Percentiles rank a stretch among this genome's conserved stretches.
Evolutionary conservation across 1,140 invertebrate species (phyloP).

Genomic region (Cyphomyrmex costatus): DNA sequence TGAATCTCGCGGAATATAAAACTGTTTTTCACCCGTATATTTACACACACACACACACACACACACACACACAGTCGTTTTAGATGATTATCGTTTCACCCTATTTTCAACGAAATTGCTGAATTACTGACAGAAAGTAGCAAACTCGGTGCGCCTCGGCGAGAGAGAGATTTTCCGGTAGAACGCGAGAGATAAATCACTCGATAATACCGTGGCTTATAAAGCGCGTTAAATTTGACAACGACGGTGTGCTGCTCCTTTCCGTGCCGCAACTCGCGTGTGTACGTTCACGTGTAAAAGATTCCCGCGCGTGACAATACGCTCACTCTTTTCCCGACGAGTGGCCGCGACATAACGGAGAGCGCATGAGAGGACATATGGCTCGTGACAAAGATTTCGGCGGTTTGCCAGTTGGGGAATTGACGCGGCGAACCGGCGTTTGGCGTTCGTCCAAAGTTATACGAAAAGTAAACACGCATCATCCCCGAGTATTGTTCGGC

Average conservation of each 20-base stretch:
- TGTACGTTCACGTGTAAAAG: conserved; percentile 46
- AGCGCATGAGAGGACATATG: conserved; percentile 66
- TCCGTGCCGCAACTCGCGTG: conserved; percentile 17
- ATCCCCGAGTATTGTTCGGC: conserved; percentile 64
- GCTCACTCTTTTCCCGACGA: conserved; percentile 62
- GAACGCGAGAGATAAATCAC: conserved; percentile 45
- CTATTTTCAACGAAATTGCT: background rate
- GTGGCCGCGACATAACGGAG: conserved; percentile 63
- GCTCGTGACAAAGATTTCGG: conserved; percentile 73
- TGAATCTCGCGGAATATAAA: conserved; percentile 5
- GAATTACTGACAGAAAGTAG: conserved; percentile 24
- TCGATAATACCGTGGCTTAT: conserved; percentile 15
- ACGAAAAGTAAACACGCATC: conserved; percentile 74
- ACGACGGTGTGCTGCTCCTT: conserved; percentile 55
- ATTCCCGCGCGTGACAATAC: background rate
- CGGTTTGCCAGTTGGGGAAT: conserved; percentile 74
- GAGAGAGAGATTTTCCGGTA: conserved; percentile 45
- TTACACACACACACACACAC: background rate
- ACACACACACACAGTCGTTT: background rate
- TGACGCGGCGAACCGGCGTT: conserved; percentile 67
- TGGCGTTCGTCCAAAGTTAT: conserved; percentile 75
- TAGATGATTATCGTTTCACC: background rate
- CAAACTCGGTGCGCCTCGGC: background rate
- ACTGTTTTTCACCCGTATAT: background rate
- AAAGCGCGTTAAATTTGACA: conserved; percentile 67